phyloP scores from a whole-genome alignment of 2,113 vertebrate species.

The Vulpes lagopus region DNA sequence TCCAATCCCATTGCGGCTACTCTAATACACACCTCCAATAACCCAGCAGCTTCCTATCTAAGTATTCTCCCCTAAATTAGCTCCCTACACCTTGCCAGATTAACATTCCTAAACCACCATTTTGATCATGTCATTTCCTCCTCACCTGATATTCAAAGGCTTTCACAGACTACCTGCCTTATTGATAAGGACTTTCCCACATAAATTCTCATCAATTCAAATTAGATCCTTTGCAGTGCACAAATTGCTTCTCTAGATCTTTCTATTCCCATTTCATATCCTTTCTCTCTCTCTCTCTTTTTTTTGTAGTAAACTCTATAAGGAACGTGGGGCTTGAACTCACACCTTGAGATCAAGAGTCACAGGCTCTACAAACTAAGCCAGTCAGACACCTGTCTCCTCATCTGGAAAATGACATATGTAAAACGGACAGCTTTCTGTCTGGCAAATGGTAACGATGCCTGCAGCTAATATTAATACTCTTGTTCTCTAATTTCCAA shows the following conservation, averaged over 20 bases:
- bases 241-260: conserved; percentile 3
- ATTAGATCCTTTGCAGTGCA: not conserved
- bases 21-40: not conserved
- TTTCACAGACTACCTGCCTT: not conserved
- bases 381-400: not conserved
- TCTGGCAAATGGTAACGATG: not conserved
- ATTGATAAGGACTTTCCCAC: not conserved
- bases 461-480: not conserved
- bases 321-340: not conserved
- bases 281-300: not conserved
- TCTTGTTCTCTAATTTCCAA: not conserved
- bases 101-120: conserved; percentile 7
- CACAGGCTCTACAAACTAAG: not conserved
- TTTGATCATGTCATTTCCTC: conserved; percentile 11
- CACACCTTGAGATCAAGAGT: not conserved
- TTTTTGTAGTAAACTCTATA: not conserved
- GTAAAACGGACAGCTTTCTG: conserved; percentile 36
- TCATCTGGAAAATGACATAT: conserved; percentile 19
- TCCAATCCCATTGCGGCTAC: not conserved
- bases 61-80: not conserved
- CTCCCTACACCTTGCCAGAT: not conserved
- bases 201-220: not conserved
- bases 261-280: not conserved
- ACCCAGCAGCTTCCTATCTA: not conserved
- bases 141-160: not conserved